Evolutionary conservation across 2,113 vertebrate genomes (phyloP).

Genomic region (Sitta europaea): DNA sequence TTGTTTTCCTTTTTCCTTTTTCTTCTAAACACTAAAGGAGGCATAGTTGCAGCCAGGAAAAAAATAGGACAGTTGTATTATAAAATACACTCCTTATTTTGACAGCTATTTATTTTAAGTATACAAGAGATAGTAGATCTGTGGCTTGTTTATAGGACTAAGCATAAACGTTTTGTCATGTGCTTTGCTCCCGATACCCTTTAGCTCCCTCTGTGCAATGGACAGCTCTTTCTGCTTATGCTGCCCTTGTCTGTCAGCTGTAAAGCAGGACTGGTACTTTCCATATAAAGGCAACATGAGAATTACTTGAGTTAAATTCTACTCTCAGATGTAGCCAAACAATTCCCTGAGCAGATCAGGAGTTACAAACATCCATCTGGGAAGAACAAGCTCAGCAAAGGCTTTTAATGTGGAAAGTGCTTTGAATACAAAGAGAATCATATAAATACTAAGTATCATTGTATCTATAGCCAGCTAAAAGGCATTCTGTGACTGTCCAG

Average conservation of each 20-base stretch:
- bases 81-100: background rate
- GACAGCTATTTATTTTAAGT: constrained; percentile 25
- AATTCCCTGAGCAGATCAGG: background rate
- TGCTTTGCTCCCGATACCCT: background rate
- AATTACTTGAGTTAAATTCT: background rate
- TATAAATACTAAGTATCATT: background rate
- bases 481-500: background rate
- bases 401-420: background rate
- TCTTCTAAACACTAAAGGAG: background rate
- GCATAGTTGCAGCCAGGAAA: background rate
- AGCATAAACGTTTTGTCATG: background rate
- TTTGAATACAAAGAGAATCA: background rate
- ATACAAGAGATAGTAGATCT: background rate
- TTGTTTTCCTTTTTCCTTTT: background rate
- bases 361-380: background rate
- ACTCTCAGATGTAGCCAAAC: background rate
- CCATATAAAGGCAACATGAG: background rate
- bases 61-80: background rate
- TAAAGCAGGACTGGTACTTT: background rate
- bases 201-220: background rate
- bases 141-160: background rate
- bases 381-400: background rate
- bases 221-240: background rate
- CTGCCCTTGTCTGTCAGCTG: background rate
- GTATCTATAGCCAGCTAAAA: background rate